Conservation (phyloP, 2,797 vertebrate species). For the Aphelocoma californica region DNA sequence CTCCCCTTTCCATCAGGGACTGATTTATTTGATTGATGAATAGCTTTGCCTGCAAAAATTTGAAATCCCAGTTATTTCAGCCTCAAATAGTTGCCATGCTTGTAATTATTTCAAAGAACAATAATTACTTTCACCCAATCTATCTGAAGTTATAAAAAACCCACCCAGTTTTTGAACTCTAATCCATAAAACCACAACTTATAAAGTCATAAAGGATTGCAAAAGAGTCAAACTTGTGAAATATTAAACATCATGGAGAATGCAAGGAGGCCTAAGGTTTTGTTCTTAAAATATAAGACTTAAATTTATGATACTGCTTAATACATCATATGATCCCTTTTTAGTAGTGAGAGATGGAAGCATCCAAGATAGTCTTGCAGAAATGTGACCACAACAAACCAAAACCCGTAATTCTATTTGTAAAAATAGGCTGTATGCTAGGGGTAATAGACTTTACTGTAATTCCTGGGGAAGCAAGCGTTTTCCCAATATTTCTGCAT, state of each 20-base stretch:
- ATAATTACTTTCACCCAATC: constrained; percentile 29
- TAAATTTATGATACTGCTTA: constrained; percentile 16
- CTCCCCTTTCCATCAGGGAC: background rate
- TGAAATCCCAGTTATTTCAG: constrained; percentile 26
- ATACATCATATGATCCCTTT: background rate
- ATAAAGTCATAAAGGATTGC: background rate
- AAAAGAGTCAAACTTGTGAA: constrained; percentile 1
- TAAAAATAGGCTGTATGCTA: constrained; percentile 25
- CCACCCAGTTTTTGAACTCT: background rate
- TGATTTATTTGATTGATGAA: constrained; percentile 24
- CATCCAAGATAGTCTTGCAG: background rate
- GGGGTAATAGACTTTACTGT: background rate
- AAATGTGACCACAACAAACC: constrained; percentile 39
- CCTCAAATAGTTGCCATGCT: background rate
- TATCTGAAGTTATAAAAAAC: background rate
- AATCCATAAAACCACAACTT: constrained; percentile 3
- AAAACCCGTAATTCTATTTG: constrained; percentile 1
- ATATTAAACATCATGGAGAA: background rate
- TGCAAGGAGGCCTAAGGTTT: background rate
- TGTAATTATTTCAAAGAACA: constrained; percentile 44
- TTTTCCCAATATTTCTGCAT: background rate
- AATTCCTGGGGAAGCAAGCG: background rate
- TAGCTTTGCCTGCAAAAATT: constrained; percentile 8
- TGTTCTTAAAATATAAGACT: constrained; percentile 31
- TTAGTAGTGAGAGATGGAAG: constrained; percentile 10